These are phyloP conservation scores for Zalophus californianus DNA, from an alignment of 2,797 vertebrate species.

Conservation along the genomic window DNA sequence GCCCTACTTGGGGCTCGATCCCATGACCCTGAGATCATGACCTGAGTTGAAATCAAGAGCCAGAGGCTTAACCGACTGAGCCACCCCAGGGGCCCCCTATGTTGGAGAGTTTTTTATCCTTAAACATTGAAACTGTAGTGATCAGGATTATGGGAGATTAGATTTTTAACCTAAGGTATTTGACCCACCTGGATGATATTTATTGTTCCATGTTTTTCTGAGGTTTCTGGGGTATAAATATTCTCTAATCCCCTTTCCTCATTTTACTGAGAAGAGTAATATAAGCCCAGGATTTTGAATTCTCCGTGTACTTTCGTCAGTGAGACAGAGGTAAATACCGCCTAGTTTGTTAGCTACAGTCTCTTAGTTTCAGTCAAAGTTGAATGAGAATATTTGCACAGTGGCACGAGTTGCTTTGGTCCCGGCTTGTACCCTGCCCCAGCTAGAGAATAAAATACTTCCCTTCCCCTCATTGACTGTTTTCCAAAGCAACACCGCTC, in stretches of 20 bases:
- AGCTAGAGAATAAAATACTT: background rate
- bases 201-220: background rate
- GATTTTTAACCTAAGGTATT: background rate
- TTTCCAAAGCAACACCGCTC: background rate
- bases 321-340: background rate
- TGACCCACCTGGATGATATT: background rate
- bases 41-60: background rate
- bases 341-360: background rate
- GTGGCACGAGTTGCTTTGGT: background rate
- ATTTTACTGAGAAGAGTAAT: background rate
- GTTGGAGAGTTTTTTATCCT: background rate
- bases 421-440: background rate
- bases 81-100: background rate
- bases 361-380: background rate
- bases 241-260: slow-evolving; percentile 11
- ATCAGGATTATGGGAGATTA: background rate
- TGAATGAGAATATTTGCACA: background rate
- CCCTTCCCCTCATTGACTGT: background rate
- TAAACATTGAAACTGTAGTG: background rate
- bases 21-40: background rate
- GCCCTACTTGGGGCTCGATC: background rate
- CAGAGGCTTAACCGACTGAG: background rate
- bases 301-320: background rate
- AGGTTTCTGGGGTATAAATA: background rate
- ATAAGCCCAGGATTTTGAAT: background rate